Evolutionary conservation across 2,888 invertebrate genomes (phyloP).

Genomic region (Cryptus viduatorius): DNA sequence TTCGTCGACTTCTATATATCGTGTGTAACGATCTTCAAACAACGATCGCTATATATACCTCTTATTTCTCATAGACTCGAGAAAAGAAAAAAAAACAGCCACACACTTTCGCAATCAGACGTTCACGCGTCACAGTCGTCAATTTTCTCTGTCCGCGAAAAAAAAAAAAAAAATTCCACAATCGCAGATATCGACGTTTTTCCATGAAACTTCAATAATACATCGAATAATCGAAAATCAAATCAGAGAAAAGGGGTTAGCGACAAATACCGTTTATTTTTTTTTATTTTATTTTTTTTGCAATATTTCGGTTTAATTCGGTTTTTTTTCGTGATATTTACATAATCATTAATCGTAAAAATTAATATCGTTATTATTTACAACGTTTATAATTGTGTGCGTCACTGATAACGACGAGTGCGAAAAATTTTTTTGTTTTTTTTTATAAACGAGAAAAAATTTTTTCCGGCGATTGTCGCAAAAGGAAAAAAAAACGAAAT

Average conservation of each 20-base stretch:
- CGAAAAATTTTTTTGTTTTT: neutral
- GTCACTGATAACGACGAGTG: neutral
- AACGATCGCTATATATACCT: conserved; percentile 13
- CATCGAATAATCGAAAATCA: neutral
- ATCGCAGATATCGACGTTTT: neutral
- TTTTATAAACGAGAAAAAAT: neutral
- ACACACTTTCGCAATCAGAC: conserved; percentile 47
- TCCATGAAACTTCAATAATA: neutral
- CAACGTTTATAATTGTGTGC: conserved; percentile 36
- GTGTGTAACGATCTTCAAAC: conserved; percentile 2
- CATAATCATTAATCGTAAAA: conserved; percentile 39
- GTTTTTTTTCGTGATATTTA: conserved; percentile 49
- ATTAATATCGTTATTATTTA: conserved; percentile 49
- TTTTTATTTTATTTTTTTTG: neutral
- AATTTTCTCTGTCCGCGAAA: neutral
- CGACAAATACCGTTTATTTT: no score
- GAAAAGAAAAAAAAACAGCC: conserved; percentile 4
- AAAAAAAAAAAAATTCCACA: neutral
- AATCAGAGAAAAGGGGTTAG: neutral
- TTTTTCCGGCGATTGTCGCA: neutral
- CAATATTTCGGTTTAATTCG: conserved; percentile 50
- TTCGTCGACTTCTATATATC: neutral
- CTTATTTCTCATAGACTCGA: conserved; percentile 16
- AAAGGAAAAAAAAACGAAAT: neutral
- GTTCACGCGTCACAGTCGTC: conserved; percentile 38